A percentile compares a stretch with the other conserved stretches of the same genome.
phyloP scores from a whole-genome alignment of 2,113 vertebrate genomes.

The Nycticorax nycticorax region DNA sequence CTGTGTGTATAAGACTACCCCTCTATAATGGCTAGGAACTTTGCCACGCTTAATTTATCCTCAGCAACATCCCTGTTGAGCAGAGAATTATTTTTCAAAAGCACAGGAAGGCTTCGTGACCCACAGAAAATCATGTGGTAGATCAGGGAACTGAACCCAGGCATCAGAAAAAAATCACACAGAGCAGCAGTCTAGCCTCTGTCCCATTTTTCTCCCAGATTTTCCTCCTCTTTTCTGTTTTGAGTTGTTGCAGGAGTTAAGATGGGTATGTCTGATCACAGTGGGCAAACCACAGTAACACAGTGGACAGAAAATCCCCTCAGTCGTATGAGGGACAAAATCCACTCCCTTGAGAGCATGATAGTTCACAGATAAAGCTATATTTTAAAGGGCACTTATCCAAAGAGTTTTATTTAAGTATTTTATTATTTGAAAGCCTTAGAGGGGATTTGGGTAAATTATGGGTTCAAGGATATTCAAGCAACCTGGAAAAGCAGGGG shows the following conservation, averaged over 20 bases:
- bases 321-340: background rate
- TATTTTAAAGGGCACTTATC: slow-evolving; percentile 31
- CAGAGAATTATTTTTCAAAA: slow-evolving; percentile 9
- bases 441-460: slow-evolving; percentile 51
- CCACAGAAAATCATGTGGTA: background rate
- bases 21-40: background rate
- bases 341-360: background rate
- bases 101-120: background rate
- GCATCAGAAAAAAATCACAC: background rate
- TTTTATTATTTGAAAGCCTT: slow-evolving; percentile 56
- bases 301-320: slow-evolving; percentile 18
- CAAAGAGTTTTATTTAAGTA: slow-evolving; percentile 19
- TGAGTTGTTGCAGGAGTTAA: background rate
- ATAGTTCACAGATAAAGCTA: slow-evolving; percentile 8
- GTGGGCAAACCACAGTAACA: background rate
- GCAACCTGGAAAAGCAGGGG: slow-evolving; percentile 52
- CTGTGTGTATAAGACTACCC: background rate
- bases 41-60: background rate
- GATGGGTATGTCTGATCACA: background rate
- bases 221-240: background rate
- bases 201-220: background rate
- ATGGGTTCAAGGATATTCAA: slow-evolving; percentile 35
- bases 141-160: background rate
- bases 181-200: background rate
- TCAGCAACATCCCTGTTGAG: background rate